Evolutionary conservation across 2,113 vertebrate species (phyloP).

Genomic region (Natator depressus): DNA sequence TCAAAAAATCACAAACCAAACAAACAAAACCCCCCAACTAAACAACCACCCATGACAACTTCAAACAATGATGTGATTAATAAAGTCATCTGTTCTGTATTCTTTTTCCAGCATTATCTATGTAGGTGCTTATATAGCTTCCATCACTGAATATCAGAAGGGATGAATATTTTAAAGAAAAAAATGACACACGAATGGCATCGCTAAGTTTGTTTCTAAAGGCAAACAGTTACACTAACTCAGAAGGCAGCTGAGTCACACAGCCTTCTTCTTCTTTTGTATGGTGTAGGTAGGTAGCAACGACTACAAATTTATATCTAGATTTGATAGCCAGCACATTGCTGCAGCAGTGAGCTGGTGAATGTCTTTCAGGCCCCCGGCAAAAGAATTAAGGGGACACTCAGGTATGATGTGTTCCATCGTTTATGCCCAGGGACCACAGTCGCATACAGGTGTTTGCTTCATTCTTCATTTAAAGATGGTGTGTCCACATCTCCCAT

Average conservation of each 20-base stretch:
- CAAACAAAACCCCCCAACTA: background rate
- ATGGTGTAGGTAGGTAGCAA: too few species aligned
- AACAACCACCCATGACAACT: background rate
- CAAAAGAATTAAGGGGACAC: too few species aligned
- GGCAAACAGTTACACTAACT: conserved; percentile 21
- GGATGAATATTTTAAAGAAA: conserved; percentile 14
- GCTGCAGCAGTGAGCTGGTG: too few species aligned
- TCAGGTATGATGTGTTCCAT: too few species aligned
- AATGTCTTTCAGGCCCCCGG: too few species aligned
- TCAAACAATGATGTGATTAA: background rate
- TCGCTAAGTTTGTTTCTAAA: conserved; percentile 28
- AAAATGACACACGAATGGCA: background rate
- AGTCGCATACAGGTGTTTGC: too few species aligned
- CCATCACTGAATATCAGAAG: background rate
- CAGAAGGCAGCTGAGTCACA: conserved; percentile 56
- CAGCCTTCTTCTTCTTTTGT: too few species aligned
- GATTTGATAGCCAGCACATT: too few species aligned
- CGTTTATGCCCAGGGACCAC: too few species aligned
- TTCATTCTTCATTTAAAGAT: too few species aligned
- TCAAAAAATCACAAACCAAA: background rate
- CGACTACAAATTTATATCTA: too few species aligned
- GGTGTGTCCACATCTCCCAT: too few species aligned
- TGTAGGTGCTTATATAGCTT: background rate
- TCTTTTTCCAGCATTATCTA: background rate
- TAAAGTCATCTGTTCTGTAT: background rate